Evolutionary conservation across 2,888 invertebrate species (phyloP), one percentile per base, ranked within the genome.

Genomic region (Leptinotarsa juncta): DNA sequence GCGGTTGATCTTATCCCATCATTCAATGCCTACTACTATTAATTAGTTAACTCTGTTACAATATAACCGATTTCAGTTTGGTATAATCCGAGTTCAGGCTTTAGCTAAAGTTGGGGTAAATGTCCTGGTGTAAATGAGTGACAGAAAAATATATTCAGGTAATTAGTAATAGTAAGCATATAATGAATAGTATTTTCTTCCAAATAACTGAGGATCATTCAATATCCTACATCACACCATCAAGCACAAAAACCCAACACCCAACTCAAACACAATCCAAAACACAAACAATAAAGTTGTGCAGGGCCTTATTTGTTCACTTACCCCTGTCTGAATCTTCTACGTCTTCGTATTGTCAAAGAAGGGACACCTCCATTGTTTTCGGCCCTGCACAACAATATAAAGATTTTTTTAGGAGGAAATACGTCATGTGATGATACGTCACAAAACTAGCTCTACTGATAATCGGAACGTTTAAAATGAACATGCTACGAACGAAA

Each of bases 361-460:
- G 90, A 90, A 85, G 90, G 89, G 75, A 87, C 86, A 85, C 90
- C 90, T 88, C 90, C 90, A 88, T 90, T 89, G 86, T 90, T 89
- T 89, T 90, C 90, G 88, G 90, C 90, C 90, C 91, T 91, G 90
- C 90, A 90, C 90, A 90, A 88, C 84, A 84, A 76, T 67, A 74
- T 57, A 66, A 75, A 77, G 50, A 53, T 65, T 72, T 70, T 26
- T 67, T 76, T 48, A 69, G 42, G 62, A 42, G 26, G 57, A 60
- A 32, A 42, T 62, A 32, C 42, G 62, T 42, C 32, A 32, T 7
- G 16, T 42, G 62, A 62, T 62, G 32, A 18, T 62, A 32, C 62
- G 16, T 62, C 62, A 62, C 20, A 32, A 32, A 62, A n/a, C 62
- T 62, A 62, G 62, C 62, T 62, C 42, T 32, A 62, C 62, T 62